phyloP scores from a whole-genome alignment of 2,113 vertebrate species.

The Morone chrysops region DNA sequence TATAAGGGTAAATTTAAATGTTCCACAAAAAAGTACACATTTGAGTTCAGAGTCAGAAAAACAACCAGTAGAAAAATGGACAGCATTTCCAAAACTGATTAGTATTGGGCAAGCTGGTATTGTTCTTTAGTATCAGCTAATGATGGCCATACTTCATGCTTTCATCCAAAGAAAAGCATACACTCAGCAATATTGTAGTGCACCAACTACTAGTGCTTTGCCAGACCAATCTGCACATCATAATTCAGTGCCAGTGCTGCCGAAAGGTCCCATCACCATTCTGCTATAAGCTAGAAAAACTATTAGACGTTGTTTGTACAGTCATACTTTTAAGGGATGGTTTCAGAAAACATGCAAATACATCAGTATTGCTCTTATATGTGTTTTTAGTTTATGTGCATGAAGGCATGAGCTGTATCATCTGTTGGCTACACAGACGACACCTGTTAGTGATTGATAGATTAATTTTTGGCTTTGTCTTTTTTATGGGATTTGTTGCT shows the following conservation, averaged over 20 bases:
- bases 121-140: constrained; percentile 52
- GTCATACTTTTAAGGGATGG: neutral
- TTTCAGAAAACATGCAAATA: neutral
- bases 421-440: neutral
- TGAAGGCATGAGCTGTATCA: neutral
- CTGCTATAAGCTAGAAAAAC: neutral
- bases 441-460: neutral
- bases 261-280: constrained; percentile 24
- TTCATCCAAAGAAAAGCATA: constrained; percentile 45
- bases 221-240: constrained; percentile 15
- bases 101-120: constrained; percentile 54
- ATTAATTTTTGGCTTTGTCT: neutral
- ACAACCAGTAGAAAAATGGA: constrained; percentile 27
- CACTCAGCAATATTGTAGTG: constrained; percentile 24
- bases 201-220: neutral
- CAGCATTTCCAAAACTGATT: constrained; percentile 48
- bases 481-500: neutral
- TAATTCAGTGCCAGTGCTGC: constrained; percentile 23
- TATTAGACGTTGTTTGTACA: neutral
- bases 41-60: neutral
- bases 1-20: neutral
- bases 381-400: constrained; percentile 4
- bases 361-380: neutral
- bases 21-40: neutral
- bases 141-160: constrained; percentile 56